Conservation (phyloP, 2,113 vertebrate genomes). For the Corapipo altera region DNA sequence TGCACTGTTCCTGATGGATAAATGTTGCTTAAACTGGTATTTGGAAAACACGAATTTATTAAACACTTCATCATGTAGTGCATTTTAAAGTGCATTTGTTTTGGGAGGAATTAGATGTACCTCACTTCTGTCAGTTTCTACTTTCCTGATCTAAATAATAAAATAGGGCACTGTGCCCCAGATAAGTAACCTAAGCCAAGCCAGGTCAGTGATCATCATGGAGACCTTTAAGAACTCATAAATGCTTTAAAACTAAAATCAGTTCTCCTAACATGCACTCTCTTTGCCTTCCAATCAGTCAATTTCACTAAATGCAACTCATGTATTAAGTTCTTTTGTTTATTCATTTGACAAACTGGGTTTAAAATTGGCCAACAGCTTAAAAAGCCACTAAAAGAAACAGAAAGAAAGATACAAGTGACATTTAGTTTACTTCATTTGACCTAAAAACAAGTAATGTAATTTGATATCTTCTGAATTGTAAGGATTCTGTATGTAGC, state of each 20-base stretch:
- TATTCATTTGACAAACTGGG: neutral
- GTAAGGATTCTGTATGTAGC: neutral
- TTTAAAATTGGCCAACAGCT: neutral
- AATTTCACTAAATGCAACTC: neutral
- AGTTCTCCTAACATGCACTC: rapidly evolving
- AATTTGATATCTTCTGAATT: neutral
- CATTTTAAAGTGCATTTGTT: neutral
- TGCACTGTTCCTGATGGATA: neutral
- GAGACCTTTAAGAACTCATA: neutral
- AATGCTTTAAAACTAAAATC: neutral
- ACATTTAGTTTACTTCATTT: neutral
- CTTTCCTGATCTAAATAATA: neutral
- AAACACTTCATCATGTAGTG: neutral
- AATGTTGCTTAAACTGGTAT: neutral
- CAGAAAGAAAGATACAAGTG: neutral
- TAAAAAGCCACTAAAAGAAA: neutral
- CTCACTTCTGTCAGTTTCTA: neutral
- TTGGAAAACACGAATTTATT: neutral
- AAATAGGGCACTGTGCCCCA: neutral
- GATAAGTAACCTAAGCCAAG: neutral
- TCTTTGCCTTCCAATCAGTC: neutral
- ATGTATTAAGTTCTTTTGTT: neutral
- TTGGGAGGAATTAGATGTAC: neutral
- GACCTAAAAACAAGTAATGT: neutral
- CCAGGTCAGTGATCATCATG: neutral